phyloP scores from a whole-genome alignment of 2,888 invertebrate species.

The Scrobipalpa costella region DNA sequence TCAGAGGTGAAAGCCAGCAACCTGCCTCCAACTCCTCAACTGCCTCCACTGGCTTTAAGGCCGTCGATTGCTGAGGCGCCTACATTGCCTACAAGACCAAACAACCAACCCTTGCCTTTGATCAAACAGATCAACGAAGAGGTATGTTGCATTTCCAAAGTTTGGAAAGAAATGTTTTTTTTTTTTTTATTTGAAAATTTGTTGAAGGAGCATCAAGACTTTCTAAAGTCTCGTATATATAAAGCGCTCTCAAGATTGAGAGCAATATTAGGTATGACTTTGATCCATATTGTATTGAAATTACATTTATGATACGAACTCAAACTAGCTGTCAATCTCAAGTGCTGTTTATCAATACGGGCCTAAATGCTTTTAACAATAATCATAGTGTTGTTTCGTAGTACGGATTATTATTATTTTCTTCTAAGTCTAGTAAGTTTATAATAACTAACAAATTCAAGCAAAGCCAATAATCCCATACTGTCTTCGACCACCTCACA shows the following conservation, averaged over 20 bases:
- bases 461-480: background rate
- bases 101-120: slow-evolving; percentile 66
- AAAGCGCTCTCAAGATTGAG: no score
- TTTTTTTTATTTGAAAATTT: no score
- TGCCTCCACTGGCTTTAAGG: slow-evolving; percentile 42
- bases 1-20: slow-evolving; percentile 73
- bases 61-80: slow-evolving; percentile 40
- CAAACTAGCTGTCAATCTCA: no score
- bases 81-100: slow-evolving; percentile 52
- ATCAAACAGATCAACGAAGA: slow-evolving; percentile 76
- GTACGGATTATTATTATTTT: background rate
- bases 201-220: no score
- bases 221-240: no score
- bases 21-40: slow-evolving; percentile 46
- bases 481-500: background rate
- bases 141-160: slow-evolving; percentile 42
- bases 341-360: no score
- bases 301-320: no score
- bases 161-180: background rate
- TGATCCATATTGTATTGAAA: no score
- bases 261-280: no score
- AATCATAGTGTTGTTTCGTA: no score
- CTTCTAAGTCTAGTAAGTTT: background rate
- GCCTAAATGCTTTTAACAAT: no score
- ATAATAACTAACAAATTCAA: background rate